phyloP scores from a whole-genome alignment of 2,113 vertebrate species.

The Brienomyrus brachyistius region DNA sequence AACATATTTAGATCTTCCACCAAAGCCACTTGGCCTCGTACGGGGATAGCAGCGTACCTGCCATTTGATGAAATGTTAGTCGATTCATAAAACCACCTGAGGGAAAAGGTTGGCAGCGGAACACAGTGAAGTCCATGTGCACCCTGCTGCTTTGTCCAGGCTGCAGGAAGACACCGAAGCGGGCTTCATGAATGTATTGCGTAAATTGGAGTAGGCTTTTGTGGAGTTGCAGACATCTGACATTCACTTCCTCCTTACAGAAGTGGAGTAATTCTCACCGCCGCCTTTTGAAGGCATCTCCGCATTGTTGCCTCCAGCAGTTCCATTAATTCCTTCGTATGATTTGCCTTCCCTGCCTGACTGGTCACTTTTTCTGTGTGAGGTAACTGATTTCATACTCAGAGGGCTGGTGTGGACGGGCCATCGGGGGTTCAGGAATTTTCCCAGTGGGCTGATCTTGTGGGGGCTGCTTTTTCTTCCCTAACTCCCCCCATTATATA shows the following conservation, averaged over 20 bases:
- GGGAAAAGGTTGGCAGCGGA: background rate
- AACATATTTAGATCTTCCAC: background rate
- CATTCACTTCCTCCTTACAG: background rate
- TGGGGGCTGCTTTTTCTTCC: background rate
- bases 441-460: background rate
- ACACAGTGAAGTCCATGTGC: background rate
- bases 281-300: background rate
- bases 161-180: background rate
- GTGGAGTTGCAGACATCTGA: background rate
- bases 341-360: background rate
- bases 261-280: background rate
- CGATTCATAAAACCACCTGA: background rate
- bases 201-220: background rate
- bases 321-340: background rate
- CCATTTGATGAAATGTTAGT: background rate
- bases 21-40: background rate
- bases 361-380: background rate
- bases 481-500: background rate
- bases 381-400: conserved; percentile 16
- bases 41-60: background rate
- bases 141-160: background rate
- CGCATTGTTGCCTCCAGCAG: background rate
- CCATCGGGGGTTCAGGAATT: background rate
- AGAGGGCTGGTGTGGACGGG: background rate
- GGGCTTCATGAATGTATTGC: background rate